Evolutionary conservation across 2,113 vertebrate species (phyloP).

Genomic region (Grallaria varia): DNA sequence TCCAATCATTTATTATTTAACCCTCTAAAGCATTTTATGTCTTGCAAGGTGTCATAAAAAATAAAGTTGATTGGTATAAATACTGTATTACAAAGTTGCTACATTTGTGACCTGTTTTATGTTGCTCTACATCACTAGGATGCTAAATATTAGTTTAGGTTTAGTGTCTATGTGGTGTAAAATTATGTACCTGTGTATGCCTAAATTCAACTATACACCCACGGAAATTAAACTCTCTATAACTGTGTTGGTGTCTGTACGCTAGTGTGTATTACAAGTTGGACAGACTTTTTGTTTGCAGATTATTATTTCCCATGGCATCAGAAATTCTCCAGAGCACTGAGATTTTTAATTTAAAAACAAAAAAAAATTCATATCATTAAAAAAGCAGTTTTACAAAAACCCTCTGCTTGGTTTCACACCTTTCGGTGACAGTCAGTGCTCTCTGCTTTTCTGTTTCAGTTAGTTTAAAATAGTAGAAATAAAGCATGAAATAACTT

Average conservation of each 20-base stretch:
- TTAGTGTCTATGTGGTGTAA: not conserved
- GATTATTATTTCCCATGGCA: not conserved
- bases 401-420: not conserved
- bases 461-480: not conserved
- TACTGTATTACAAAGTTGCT: not conserved
- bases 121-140: not conserved
- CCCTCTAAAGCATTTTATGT: conserved; percentile 18
- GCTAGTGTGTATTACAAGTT: not conserved
- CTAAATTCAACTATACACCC: not conserved
- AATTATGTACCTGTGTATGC: not conserved
- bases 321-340: not conserved
- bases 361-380: not conserved
- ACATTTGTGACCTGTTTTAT: not conserved
- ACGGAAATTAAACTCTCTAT: not conserved
- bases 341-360: not conserved
- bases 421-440: not conserved
- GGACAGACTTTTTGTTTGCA: not conserved
- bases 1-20: conserved; percentile 58
- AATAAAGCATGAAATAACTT: not conserved
- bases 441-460: not conserved
- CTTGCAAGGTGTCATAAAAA: not conserved
- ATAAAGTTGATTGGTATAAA: conserved; percentile 21
- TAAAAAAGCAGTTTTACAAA: not conserved
- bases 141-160: not conserved
- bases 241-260: not conserved